A percentile compares a stretch with the other conserved stretches of the same genome.
Evolutionary conservation across 2,888 invertebrate genomes (phyloP).

Genomic region (Buathra laborator): DNA sequence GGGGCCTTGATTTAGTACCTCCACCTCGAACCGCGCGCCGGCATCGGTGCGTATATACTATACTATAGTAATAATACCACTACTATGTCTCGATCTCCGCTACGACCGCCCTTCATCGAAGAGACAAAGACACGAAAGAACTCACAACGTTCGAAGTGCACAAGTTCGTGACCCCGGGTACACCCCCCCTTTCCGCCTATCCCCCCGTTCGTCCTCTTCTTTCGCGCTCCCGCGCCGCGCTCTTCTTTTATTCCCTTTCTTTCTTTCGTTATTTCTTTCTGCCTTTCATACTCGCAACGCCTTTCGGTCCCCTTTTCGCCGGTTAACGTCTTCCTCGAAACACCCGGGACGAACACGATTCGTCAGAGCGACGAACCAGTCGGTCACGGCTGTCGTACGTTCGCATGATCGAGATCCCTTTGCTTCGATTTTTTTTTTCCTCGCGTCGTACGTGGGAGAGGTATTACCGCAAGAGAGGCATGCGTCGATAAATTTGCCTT

Average conservation of each 20-base stretch:
- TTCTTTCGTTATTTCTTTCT: slow-evolving; percentile 54
- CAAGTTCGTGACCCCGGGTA: slow-evolving; percentile 77
- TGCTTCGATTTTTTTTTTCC: slow-evolving; percentile 39
- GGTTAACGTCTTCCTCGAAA: slow-evolving; percentile 74
- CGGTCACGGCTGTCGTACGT: slow-evolving; percentile 66
- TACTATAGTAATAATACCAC: slow-evolving; percentile 60
- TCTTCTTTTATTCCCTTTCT: slow-evolving; percentile 44
- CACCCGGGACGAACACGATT: slow-evolving; percentile 76
- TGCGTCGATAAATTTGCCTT: background rate
- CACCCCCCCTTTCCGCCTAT: slow-evolving; percentile 30
- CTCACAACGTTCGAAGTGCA: slow-evolving; percentile 75
- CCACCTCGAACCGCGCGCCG: slow-evolving; percentile 79
- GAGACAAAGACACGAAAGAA: slow-evolving; percentile 80
- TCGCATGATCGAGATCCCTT: slow-evolving; percentile 55
- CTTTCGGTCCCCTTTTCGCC: slow-evolving; percentile 61
- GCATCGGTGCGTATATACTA: slow-evolving; percentile 60
- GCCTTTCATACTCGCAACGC: slow-evolving; percentile 51
- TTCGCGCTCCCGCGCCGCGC: slow-evolving; percentile 25
- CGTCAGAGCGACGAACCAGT: slow-evolving; percentile 74
- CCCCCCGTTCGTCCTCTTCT: slow-evolving; percentile 26
- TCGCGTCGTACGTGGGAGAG: slow-evolving; percentile 12
- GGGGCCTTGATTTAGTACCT: slow-evolving; percentile 85
- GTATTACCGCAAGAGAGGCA: background rate
- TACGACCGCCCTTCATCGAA: slow-evolving; percentile 80
- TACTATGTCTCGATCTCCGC: slow-evolving; percentile 76